phyloP scores from a whole-genome alignment of 2,113 vertebrate genomes.

The Zonotrichia leucophrys region DNA sequence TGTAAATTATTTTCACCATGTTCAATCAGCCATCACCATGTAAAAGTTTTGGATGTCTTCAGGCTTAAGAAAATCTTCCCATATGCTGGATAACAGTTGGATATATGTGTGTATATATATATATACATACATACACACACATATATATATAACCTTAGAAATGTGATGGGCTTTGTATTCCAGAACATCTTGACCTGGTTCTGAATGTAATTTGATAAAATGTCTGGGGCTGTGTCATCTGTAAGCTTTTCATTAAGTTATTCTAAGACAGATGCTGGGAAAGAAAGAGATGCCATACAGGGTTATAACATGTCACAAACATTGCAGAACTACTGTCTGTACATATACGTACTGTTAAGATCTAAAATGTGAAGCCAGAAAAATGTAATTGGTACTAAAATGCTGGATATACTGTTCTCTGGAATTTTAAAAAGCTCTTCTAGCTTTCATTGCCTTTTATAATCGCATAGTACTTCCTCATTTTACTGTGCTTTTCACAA shows the following conservation, averaged over 20 bases:
- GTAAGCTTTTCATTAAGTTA: neutral
- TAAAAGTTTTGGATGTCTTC: neutral
- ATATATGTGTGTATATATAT: neutral
- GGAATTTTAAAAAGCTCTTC: neutral
- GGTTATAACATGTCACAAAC: neutral
- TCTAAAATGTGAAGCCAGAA: neutral
- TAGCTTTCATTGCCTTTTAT: neutral
- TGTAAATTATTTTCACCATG: neutral
- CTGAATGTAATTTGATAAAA: neutral
- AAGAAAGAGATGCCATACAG: neutral
- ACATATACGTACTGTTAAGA: neutral
- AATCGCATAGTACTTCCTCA: neutral
- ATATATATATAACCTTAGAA: neutral
- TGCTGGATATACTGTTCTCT: neutral
- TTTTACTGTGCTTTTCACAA: neutral
- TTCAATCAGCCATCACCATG: neutral
- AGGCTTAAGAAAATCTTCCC: neutral
- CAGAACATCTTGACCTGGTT: neutral
- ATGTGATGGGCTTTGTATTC: neutral
- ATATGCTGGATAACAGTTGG: neutral
- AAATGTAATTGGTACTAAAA: neutral
- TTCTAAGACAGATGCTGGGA: neutral
- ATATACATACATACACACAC: neutral
- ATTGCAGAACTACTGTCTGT: neutral
- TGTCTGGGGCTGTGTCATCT: neutral